Percentiles rank a stretch among this genome's conserved stretches.
phyloP scores from a whole-genome alignment of 1,140 invertebrate species.

The Philaenus spumarius region DNA sequence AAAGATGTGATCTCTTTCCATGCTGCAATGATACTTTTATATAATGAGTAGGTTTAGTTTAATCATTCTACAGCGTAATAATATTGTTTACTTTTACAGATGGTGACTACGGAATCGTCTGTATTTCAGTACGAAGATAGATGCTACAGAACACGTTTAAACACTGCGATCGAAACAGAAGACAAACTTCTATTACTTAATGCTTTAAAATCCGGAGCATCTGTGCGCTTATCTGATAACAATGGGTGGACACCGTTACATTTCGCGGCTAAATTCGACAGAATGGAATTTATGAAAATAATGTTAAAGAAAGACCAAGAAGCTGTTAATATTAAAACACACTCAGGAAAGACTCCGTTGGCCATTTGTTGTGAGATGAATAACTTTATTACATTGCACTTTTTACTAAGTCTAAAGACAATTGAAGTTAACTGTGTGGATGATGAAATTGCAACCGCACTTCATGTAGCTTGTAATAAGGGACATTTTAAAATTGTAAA shows the following conservation, averaged over 20 bases:
- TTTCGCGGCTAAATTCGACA: slow-evolving; percentile 16
- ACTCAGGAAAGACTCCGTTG: neutral
- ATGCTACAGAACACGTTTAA: too few species aligned
- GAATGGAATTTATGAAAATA: slow-evolving; percentile 15
- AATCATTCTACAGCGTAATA: too few species aligned
- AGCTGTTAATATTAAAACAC: slow-evolving; percentile 28
- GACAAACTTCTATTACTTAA: too few species aligned
- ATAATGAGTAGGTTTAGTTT: too few species aligned
- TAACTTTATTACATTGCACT: neutral
- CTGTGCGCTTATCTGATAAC: slow-evolving; percentile 1
- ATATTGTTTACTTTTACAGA: too few species aligned
- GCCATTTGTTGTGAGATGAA: neutral
- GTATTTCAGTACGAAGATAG: too few species aligned
- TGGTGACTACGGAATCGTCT: too few species aligned
- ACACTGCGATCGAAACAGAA: too few species aligned
- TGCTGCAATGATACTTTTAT: too few species aligned
- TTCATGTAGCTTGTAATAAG: slow-evolving; percentile 26
- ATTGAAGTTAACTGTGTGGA: slow-evolving; percentile 21
- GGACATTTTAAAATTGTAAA: slow-evolving; percentile 25
- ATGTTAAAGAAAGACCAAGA: slow-evolving; percentile 24
- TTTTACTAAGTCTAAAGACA: neutral
- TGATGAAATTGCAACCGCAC: slow-evolving; percentile 19
- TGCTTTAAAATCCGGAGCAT: neutral
- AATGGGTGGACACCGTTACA: slow-evolving; percentile 23
- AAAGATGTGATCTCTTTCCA: too few species aligned